Percentiles rank a stretch among this genome's conserved stretches.
These are phyloP conservation scores for Acropora yongei DNA, from an alignment of 64 coral and sea anemone genomes.

Conservation along the genomic window DNA sequence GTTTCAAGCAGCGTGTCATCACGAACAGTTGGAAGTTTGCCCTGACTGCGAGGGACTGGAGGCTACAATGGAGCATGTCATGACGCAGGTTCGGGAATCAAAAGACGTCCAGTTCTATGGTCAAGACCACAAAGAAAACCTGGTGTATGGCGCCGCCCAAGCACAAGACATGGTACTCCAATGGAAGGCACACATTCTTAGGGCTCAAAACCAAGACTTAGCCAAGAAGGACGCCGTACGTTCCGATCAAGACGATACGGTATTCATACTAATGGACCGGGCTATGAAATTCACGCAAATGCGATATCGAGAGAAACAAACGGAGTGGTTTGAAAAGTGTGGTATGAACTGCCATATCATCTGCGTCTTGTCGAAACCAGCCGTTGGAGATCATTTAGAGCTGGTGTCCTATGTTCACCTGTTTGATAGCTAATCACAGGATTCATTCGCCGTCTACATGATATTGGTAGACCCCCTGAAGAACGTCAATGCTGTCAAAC, in stretches of 20 bases:
- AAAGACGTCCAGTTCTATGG: too few relatives aligned
- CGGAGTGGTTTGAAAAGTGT: neutral
- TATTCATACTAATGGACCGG: conserved; percentile 27
- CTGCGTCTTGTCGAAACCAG: conserved; percentile 1
- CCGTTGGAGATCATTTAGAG: neutral
- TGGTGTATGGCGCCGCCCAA: neutral
- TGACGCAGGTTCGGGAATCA: too few relatives aligned
- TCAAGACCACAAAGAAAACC: neutral
- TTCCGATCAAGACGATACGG: neutral
- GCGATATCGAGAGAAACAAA: conserved; percentile 20
- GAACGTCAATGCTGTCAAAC: too few relatives aligned
- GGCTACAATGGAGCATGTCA: too few relatives aligned
- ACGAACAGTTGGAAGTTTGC: neutral
- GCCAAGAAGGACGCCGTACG: conserved; percentile 41
- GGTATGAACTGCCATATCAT: neutral
- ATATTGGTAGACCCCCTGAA: too few relatives aligned
- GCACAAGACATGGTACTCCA: neutral
- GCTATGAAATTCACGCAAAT: conserved; percentile 16
- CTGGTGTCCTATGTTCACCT: too few relatives aligned
- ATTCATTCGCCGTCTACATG: too few relatives aligned
- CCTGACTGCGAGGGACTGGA: neutral
- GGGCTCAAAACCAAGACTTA: conserved; percentile 49
- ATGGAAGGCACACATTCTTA: conserved; percentile 53
- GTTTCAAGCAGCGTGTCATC: neutral
- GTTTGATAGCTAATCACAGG: too few relatives aligned